Base-by-base conservation (phyloP, 2,888 invertebrate species). In the Apoda limacodes region DNA sequence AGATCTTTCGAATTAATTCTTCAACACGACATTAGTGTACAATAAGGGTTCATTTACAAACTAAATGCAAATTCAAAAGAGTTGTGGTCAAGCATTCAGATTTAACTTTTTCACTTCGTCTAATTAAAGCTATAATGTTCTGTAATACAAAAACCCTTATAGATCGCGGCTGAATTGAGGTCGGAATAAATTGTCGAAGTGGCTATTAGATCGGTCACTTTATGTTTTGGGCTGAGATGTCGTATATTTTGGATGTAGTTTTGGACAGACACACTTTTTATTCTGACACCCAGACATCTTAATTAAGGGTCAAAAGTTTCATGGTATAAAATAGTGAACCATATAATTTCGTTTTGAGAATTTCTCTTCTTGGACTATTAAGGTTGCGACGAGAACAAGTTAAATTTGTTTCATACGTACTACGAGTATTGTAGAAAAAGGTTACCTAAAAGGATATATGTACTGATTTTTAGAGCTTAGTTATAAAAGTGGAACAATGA, bases 1-100 rank as follows among this genome's bases (percentile, higher is more conserved):
- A 57, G 52, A 75, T 76, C 76, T 63, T 39, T 50, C 48, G 58
- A 54, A 75, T 76, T 75, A 74, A 75, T 74, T 68, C 52, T 43
- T 60, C 66, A 66, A 72, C 76, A 76, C 76, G 68, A 74, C 69
- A 75, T 76, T 75, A 78, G 67, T 60, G 71, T 65, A 17, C 60
- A 40, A 45, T 46, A 49, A 46, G 52, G 57, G 54, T 56, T 52
- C 55, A 55, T 68, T 66, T 60, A 71, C 65, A 65, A 62, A 62
- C 58, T 43, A 69, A 69, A 78, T 76, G 76, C 74, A 75, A 75
- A 76, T 74, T 60, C 55, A 55, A 57, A 52, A 52, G 60, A 62
- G 55, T 47, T 52, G 52, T 62, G 62, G 46, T 52, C 56, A 52
- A 69, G 70, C 74, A 61, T 75, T 68, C 58, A 55, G 53, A 60